phyloP scores from a whole-genome alignment of 2,113 vertebrate species.

The Sceloporus undulatus region DNA sequence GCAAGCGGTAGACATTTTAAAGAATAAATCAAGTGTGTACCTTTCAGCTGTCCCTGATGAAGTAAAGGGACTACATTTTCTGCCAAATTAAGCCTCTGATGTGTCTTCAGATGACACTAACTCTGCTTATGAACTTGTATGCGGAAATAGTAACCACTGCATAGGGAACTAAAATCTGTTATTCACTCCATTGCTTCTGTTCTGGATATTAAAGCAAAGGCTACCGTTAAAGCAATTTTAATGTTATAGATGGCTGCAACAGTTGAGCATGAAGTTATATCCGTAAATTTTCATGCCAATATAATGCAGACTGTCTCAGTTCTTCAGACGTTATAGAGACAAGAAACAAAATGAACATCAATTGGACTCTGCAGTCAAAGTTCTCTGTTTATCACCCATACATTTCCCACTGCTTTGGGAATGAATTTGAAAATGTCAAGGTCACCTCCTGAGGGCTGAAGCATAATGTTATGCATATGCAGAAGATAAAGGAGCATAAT shows the following conservation, averaged over 20 bases:
- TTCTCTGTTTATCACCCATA: background rate
- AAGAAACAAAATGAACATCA: background rate
- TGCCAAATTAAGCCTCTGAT: conserved; percentile 7
- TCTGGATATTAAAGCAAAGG: conserved; percentile 31
- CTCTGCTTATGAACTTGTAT: conserved; percentile 35
- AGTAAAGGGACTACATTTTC: conserved; percentile 19
- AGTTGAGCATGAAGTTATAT: background rate
- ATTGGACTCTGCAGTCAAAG: background rate
- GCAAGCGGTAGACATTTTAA: background rate
- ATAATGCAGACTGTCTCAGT: background rate
- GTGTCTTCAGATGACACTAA: conserved; percentile 8
- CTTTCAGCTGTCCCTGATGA: background rate
- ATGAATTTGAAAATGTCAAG: conserved; percentile 12
- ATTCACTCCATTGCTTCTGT: conserved; percentile 42
- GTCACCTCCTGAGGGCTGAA: background rate
- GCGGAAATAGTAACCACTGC: conserved; percentile 14
- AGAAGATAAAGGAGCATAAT: background rate
- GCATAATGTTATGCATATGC: background rate
- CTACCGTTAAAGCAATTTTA: conserved; percentile 44
- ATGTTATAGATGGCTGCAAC: conserved; percentile 16
- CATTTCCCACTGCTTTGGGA: background rate
- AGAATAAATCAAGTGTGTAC: background rate
- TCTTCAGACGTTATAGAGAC: background rate
- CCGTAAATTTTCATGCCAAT: conserved; percentile 8
- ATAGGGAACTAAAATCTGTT: conserved; percentile 38